Conservation (phyloP, 2,888 invertebrate genomes). For the Drosophila anomelani region DNA sequence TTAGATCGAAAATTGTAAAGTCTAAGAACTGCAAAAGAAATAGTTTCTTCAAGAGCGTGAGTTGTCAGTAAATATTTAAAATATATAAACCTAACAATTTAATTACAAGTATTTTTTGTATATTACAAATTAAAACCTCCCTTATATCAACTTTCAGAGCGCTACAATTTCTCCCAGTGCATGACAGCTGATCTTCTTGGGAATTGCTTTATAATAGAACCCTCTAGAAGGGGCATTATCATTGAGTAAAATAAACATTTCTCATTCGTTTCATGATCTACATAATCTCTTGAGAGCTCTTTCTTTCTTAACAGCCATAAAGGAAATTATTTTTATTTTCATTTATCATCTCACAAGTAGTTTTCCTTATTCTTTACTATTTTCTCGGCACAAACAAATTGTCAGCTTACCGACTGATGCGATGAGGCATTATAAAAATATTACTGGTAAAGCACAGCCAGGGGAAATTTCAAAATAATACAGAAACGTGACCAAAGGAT, state of each 20-base stretch:
- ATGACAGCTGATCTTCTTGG: neutral
- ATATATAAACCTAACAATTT: no score
- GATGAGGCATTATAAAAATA: conserved; percentile 70
- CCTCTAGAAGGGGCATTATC: neutral
- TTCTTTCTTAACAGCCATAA: neutral
- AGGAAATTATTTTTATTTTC: conserved; percentile 23
- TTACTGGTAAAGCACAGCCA: conserved; percentile 46
- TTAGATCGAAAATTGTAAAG: neutral
- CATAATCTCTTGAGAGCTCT: conserved; percentile 15
- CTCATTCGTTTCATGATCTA: conserved; percentile 1
- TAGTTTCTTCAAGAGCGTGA: neutral
- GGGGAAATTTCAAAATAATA: conserved; percentile 59
- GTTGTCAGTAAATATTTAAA: no score
- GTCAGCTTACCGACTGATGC: conserved; percentile 42
- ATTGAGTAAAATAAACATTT: conserved; percentile 10
- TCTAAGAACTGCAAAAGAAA: neutral
- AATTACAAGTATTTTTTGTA: neutral
- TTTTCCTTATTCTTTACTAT: conserved; percentile 39
- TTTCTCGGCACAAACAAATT: conserved; percentile 58
- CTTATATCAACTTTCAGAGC: no score
- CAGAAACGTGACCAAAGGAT: conserved; percentile 73
- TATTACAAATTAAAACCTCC: neutral
- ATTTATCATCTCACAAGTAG: conserved; percentile 40
- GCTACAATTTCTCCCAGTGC: neutral
- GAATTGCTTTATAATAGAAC: conserved; percentile 19